A percentile compares a stretch with the other conserved stretches of the same genome.
phyloP scores from a whole-genome alignment of 2,113 vertebrate genomes.

The Pavo muticus region DNA sequence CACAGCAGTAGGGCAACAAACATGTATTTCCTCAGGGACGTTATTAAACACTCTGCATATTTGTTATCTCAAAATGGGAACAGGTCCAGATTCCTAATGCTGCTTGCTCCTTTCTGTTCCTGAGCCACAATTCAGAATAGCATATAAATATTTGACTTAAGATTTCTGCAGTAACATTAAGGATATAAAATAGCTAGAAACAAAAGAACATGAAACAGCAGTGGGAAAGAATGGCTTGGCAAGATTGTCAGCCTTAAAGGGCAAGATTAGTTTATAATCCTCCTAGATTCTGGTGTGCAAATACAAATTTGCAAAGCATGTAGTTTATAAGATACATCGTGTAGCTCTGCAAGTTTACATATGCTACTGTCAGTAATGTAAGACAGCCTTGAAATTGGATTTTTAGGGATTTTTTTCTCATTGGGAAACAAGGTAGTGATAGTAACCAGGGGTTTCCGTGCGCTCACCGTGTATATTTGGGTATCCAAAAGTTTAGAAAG shows the following conservation, averaged over 20 bases:
- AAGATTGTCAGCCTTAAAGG: conserved; percentile 40
- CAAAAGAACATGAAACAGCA: neutral
- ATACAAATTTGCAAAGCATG: conserved; percentile 26
- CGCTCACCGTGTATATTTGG: fast-evolving
- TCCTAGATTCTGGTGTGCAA: conserved; percentile 29
- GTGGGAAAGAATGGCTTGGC: conserved; percentile 41
- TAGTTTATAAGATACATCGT: neutral
- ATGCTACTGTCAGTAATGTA: neutral
- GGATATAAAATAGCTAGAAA: conserved; percentile 3
- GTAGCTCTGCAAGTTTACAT: conserved; percentile 25
- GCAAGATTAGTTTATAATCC: conserved; percentile 70
- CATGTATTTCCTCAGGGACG: conserved; percentile 49
- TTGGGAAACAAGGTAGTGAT: neutral
- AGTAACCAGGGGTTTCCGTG: neutral
- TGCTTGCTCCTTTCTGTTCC: conserved; percentile 45
- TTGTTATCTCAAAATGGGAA: conserved; percentile 34
- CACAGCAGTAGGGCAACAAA: conserved; percentile 38
- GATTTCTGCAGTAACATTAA: conserved; percentile 53
- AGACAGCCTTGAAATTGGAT: neutral
- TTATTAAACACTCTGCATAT: conserved; percentile 52
- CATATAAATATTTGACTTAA: conserved; percentile 66
- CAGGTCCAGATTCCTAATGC: conserved; percentile 45
- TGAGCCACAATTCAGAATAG: conserved; percentile 60
- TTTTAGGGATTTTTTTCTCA: conserved; percentile 13
- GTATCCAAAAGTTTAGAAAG: neutral